Base-by-base conservation (phyloP, 2,113 vertebrate genomes). In the Platysternon megacephalum region DNA sequence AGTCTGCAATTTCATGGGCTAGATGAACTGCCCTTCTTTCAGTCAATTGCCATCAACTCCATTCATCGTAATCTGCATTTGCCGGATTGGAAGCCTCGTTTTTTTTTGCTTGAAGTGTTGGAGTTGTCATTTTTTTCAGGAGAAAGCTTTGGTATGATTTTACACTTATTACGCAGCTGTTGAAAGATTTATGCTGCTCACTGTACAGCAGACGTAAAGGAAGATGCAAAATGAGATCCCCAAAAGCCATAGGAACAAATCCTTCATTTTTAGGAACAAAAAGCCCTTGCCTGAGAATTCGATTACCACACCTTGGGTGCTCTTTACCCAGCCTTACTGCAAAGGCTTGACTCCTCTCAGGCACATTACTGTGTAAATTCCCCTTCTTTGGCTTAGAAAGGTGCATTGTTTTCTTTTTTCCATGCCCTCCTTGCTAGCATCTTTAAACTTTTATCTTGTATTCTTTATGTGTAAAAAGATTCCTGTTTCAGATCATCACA, bases 1-100 rank as follows among this genome's bases (percentile, higher is more conserved):
- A 96, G 94, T 76, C 87, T 95, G 95, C 95, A 97, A 91, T 98
- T 98, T 98, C 83, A 93, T 46, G 93, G 96, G 84, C 86, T 88
- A 96, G 96, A 98, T 92, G 96, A 94, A 83, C 93, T 94, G 96
- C 88, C 96, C 95, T 83, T 90, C 94, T 97, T 88, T 85, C 51
- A 61, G 87, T 97, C 95, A 90, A 80, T 94, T 97, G 95, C 95
- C 82, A 97, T 98, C 91, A 96, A 74, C 83, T 94, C 85, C 58
- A 79, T 94, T 97, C 94, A 97, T 86, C 85, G 51, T 86, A 65
- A 89, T 85, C 87, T 94, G 58, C 68, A 28, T 93, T 94, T 1
- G 0, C 24, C 72, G 88, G 92, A 61, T 88, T 89, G 88, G 81
- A 88, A 95, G 90, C 78, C 78, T 91, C 6, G 0, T 48, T 96